phyloP scores from a whole-genome alignment of 2,797 vertebrate species.

The Falco novaeseelandiae region DNA sequence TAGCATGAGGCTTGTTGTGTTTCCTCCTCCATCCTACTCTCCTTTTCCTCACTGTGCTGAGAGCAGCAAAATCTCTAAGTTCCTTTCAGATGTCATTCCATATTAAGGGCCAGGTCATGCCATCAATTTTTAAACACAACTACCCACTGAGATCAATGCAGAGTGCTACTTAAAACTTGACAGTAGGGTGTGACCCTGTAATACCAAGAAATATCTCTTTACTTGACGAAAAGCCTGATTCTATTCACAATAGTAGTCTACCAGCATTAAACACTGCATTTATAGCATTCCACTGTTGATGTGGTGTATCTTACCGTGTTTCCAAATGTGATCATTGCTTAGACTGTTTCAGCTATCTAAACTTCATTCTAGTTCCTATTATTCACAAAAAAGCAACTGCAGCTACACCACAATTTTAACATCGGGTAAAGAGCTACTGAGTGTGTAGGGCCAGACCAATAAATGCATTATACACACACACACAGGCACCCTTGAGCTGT shows the following conservation, averaged over 20 bases:
- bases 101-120: constrained; percentile 17
- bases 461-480: not conserved
- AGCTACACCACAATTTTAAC: not conserved
- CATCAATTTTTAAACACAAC: constrained; percentile 51
- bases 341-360: not conserved
- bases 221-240: not conserved
- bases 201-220: constrained; percentile 37
- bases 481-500: not conserved
- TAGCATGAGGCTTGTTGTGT: not conserved
- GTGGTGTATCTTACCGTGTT: not conserved
- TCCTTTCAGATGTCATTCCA: not conserved
- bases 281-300: constrained; percentile 19
- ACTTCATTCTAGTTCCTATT: not conserved
- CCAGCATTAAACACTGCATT: constrained; percentile 9
- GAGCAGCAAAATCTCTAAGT: not conserved
- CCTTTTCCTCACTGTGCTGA: not conserved
- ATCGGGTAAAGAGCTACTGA: not conserved
- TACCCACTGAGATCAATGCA: constrained; percentile 49
- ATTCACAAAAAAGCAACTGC: not conserved
- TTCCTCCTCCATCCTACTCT: not conserved
- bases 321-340: not conserved
- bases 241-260: not conserved
- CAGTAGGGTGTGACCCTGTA: constrained; percentile 9
- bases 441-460: not conserved
- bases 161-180: constrained; percentile 5